These are phyloP conservation scores for Chironomus tepperi DNA, from an alignment of 1,140 invertebrate species.

Conservation along the genomic window DNA sequence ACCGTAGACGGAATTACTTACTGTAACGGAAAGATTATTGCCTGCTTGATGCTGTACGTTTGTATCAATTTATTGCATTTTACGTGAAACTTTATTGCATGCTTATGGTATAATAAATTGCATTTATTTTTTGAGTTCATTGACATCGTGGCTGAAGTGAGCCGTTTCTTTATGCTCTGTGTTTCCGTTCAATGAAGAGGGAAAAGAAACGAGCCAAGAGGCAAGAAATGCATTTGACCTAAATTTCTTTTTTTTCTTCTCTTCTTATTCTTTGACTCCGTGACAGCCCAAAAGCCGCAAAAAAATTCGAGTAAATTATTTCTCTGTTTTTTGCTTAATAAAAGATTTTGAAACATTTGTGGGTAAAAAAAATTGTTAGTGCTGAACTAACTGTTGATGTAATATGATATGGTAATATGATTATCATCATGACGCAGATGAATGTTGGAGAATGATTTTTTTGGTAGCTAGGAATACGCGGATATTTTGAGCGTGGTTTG, in stretches of 20 bases:
- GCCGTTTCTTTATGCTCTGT: neutral
- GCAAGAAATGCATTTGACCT: conserved; percentile 4
- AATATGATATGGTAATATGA: conserved; percentile 4
- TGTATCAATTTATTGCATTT: too few species aligned
- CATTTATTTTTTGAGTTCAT: too few species aligned
- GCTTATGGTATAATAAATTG: too few species aligned
- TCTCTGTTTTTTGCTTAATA: neutral
- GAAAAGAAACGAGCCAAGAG: neutral
- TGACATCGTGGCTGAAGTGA: too few species aligned
- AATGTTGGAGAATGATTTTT: too few species aligned
- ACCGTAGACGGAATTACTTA: too few species aligned
- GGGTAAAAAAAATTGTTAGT: neutral
- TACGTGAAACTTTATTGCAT: too few species aligned
- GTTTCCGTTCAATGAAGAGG: neutral
- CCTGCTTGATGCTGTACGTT: too few species aligned
- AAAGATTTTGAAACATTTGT: neutral
- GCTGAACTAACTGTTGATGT: neutral
- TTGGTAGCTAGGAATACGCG: too few species aligned
- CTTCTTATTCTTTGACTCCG: neutral
- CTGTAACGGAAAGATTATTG: too few species aligned
- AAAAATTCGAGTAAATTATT: neutral
- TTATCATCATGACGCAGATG: too few species aligned
- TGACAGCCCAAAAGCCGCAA: neutral
- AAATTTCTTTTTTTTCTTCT: neutral
- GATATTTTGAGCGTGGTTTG: too few species aligned